Evolutionary conservation across 2,888 invertebrate genomes (phyloP), one percentile per base, ranked within the genome.

Genomic region (Apamea crenata): DNA sequence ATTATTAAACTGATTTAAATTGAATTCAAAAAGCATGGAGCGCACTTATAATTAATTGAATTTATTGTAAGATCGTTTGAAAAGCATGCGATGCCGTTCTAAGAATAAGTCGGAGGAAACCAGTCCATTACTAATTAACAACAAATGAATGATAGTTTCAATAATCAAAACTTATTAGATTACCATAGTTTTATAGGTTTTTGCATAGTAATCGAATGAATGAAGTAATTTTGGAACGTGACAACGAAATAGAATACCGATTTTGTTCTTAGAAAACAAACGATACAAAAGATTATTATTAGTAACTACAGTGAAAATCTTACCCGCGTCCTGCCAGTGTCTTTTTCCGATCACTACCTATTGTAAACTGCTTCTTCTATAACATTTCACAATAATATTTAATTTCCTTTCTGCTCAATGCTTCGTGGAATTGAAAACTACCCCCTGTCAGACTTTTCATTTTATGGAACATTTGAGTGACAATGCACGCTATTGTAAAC

Each of bases 391-490:
- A 29, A 56, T 32, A 56, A 47, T 18, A 65, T 65, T 65, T 65
- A 36, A 56, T 80, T 65, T 68, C 25, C 65, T 25, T n/a, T 25
- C n/a, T 21, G 47, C 36, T 81, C 53, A 74, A 16, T 70, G 32
- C n/a, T 75, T 16, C 18, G 44, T 36, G 70, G 8, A 61, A 77
- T 77, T 71, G 32, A 77, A 70, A 74, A 67, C 25, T 50, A 44
- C 12, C 53, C 21, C 2, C 25, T 36, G 36, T 59, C 65, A 74
- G 61, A 68, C 16, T 68, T 56, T 36, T 71, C n/a, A 53, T 53
- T 70, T 66, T 36, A 66, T n/a, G 25, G 25, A 75, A 50, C 29
- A 50, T 69, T 40, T 75, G 76, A 82, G 36, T 76, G 56, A 70
- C 29, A 70, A 18, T 56, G 12, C 65, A 75, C 65, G 63, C 61